Evolutionary conservation across 2,113 vertebrate genomes (phyloP).

Genomic region (Eptatretus burgeri): DNA sequence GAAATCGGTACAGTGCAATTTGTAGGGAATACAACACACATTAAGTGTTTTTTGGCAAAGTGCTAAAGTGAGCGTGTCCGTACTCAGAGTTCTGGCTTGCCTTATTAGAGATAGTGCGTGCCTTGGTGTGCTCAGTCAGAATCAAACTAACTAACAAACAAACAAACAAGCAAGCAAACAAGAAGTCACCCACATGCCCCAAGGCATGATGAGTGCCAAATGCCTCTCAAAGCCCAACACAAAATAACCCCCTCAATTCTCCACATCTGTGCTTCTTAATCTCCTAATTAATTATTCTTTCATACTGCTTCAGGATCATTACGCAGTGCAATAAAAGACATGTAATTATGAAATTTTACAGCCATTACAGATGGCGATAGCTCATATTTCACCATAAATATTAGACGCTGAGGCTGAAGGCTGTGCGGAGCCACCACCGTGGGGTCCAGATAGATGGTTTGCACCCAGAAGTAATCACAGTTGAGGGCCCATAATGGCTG

Average conservation of each 20-base stretch:
- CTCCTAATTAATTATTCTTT: slow-evolving; percentile 99
- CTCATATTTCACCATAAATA: slow-evolving; percentile 92
- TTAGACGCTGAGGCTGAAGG: slow-evolving; percentile 3
- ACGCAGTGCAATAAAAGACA: slow-evolving; percentile 99
- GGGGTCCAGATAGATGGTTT: slow-evolving; percentile 45
- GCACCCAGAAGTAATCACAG: slow-evolving; percentile 66
- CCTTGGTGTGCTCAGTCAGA: too few species aligned
- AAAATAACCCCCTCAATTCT: slow-evolving; percentile 4
- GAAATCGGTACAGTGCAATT: too few species aligned
- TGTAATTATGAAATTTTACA: slow-evolving; percentile 99
- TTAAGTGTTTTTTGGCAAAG: too few species aligned
- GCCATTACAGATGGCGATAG: slow-evolving; percentile 99
- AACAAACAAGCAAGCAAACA: too few species aligned
- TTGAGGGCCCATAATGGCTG: slow-evolving; percentile 62
- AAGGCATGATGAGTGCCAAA: too few species aligned
- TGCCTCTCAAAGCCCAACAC: neutral
- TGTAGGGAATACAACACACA: too few species aligned
- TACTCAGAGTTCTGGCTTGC: too few species aligned
- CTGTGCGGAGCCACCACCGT: slow-evolving; percentile 3
- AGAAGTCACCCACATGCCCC: too few species aligned
- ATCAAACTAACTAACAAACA: too few species aligned
- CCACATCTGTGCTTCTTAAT: slow-evolving; percentile 2
- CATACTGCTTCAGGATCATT: slow-evolving; percentile 99
- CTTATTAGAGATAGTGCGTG: too few species aligned
- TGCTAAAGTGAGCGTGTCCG: too few species aligned